Evolutionary conservation across 2,797 vertebrate genomes (phyloP), one percentile per base, ranked within the genome.

Genomic region (Semotilus atromaculatus): DNA sequence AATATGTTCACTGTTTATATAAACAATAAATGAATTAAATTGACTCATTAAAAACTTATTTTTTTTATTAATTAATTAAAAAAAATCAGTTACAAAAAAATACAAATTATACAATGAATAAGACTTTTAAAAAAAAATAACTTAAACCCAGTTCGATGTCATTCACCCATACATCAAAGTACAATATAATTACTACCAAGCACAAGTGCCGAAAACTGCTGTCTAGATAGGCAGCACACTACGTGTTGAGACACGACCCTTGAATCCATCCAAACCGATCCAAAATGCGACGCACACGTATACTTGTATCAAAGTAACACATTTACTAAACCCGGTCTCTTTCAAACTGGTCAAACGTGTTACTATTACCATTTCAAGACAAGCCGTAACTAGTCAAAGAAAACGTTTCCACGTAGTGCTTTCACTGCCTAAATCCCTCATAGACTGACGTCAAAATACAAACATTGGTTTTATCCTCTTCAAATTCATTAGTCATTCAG

Each of bases 361-460:
- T 26, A 64, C 73, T 6, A 11, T 66, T 34, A 75, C 51, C 1
- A n/a, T 76, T 34, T 68, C 16, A 55, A 71, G 55, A 38, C 73
- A 62, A 62, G 36, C 1, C 36, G 21, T 9, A 79, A 48, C 60
- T 66, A 11, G 58, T 51, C 43, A 36, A 76, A 43, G 29, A 19
- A 58, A 84, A 48, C 4, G 45, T 48, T 48, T 16, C 45, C 14
- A 5, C 45, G 19, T 5, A 51, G 51, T 45, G 4, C 9, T 4
- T 64, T 64, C 11, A 58, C 26, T n/a, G 7, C 36, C 34, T 26
- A 10, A 82, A 73, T 34, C 13, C 55, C 38, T 36, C 58, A n/a
- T 16, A 16, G 13, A 67, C 34, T 19, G 21, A 13, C 60, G 62
- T 85, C 40, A 62, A 70, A 85, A 78, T 43, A 78, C 66, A 72